Percentiles rank a stretch among this genome's conserved stretches.
These are phyloP conservation scores for Yponomeuta cagnagella DNA, from an alignment of 2,888 invertebrate genomes.

Conservation along the genomic window DNA sequence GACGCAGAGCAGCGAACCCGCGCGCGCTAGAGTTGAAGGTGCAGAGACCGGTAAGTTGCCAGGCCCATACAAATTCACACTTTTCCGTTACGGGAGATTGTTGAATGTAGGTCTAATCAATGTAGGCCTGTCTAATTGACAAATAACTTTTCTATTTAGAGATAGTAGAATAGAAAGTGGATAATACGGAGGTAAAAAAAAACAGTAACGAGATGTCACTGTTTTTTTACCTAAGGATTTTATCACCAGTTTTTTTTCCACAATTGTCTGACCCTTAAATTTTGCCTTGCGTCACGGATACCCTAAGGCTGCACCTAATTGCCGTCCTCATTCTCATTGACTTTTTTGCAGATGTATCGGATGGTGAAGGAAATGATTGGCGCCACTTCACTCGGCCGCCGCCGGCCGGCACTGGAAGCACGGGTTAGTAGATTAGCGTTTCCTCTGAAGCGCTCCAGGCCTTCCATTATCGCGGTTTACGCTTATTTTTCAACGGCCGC, in stretches of 20 bases:
- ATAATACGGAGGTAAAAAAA: not conserved
- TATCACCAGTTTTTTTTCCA: not conserved
- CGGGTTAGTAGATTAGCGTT: constrained; percentile 51
- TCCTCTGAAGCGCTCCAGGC: constrained; percentile 47
- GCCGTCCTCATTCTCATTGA: not conserved
- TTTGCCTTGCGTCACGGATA: not conserved
- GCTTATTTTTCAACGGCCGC: constrained; percentile 68
- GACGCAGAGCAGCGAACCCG: too few species aligned
- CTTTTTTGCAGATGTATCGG: not conserved
- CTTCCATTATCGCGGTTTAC: constrained; percentile 59
- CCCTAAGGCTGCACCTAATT: not conserved
- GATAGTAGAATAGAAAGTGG: too few species aligned
- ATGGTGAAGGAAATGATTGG: constrained; percentile 24
- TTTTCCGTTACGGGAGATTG: too few species aligned
- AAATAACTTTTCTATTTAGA: too few species aligned
- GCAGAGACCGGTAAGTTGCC: too few species aligned
- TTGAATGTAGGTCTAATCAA: too few species aligned
- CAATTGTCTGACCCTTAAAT: not conserved
- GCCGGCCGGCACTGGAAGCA: constrained; percentile 27
- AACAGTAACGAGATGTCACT: not conserved
- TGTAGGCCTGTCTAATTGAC: too few species aligned
- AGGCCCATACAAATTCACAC: too few species aligned
- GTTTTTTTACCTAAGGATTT: too few species aligned
- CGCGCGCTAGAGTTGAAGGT: too few species aligned
- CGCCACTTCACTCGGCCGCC: constrained; percentile 21